Conservation (phyloP, 2,888 invertebrate species). For the Apodemia mormo region DNA sequence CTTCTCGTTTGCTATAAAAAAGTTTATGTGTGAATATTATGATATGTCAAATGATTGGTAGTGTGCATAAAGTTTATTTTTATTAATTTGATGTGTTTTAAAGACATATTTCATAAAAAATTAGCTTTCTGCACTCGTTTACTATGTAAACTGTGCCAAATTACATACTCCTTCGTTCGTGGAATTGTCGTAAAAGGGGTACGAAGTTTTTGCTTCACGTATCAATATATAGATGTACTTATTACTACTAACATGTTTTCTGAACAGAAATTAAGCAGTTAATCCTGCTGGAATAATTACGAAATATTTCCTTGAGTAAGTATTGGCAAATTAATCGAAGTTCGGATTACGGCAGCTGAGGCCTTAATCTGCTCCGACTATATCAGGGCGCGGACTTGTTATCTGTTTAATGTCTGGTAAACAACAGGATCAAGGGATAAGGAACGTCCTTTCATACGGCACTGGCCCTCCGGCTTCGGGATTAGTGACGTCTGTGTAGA, state of each 20-base stretch:
- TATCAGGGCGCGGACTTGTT: constrained; percentile 80
- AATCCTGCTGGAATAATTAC: constrained; percentile 13
- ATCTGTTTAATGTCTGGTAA: constrained; percentile 83
- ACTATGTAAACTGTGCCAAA: no score
- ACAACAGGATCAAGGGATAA: constrained; percentile 82
- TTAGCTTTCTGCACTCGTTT: no score
- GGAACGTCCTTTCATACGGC: constrained; percentile 76
- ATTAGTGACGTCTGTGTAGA: constrained; percentile 65
- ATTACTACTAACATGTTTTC: background rate
- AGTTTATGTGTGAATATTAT: no score
- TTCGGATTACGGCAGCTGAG: constrained; percentile 74
- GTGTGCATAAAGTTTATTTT: no score
- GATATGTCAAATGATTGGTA: no score
- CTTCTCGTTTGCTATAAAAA: no score
- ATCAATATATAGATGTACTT: background rate
- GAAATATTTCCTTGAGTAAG: constrained; percentile 54
- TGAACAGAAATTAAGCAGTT: constrained; percentile 6
- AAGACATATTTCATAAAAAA: no score
- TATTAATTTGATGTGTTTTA: no score
- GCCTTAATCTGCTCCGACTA: constrained; percentile 76
- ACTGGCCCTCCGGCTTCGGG: constrained; percentile 75
- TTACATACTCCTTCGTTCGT: no score
- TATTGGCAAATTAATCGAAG: constrained; percentile 82
- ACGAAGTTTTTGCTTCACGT: no score
- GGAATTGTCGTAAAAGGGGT: no score